Percentiles rank a stretch among this genome's conserved stretches.
Evolutionary conservation across 2,888 invertebrate genomes (phyloP).

Genomic region (Mimas tiliae): DNA sequence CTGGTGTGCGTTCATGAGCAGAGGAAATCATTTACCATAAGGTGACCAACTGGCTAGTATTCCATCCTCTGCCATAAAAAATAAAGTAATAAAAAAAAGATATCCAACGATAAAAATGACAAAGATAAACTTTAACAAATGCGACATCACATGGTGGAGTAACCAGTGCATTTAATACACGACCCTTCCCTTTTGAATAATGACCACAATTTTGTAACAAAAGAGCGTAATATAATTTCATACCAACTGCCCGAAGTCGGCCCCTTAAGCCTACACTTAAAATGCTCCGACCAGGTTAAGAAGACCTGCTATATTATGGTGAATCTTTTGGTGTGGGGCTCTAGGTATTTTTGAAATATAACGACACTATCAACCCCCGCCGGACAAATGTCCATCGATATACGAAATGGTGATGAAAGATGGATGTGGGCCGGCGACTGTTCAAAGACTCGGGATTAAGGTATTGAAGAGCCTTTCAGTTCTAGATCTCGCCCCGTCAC

Average conservation of each 20-base stretch:
- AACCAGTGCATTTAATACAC: slow-evolving; percentile 32
- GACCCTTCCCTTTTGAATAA: slow-evolving; percentile 42
- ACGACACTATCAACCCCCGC: slow-evolving; percentile 31
- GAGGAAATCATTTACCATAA: too few species aligned
- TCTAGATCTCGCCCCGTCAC: slow-evolving; percentile 22
- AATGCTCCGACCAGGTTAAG: slow-evolving; percentile 37
- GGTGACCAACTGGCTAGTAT: too few species aligned
- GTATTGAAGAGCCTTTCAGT: slow-evolving; percentile 26
- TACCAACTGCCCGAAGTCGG: slow-evolving; percentile 43
- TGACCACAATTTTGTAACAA: slow-evolving; percentile 53
- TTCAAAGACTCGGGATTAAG: slow-evolving; percentile 28
- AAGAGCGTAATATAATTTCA: slow-evolving; percentile 51
- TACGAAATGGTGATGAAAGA: slow-evolving; percentile 50
- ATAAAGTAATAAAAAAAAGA: not conserved
- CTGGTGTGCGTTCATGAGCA: too few species aligned
- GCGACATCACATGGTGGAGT: slow-evolving; percentile 30
- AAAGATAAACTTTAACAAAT: slow-evolving; percentile 32
- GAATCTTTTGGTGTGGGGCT: slow-evolving; percentile 12
- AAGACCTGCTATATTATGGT: slow-evolving; percentile 35
- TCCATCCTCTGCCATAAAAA: too few species aligned
- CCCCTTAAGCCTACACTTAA: slow-evolving; percentile 43
- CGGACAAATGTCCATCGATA: slow-evolving; percentile 46
- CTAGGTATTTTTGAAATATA: slow-evolving; percentile 28
- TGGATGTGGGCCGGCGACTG: slow-evolving; percentile 30
- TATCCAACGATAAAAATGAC: slow-evolving; percentile 24